These are phyloP conservation scores for Anser brachyrhynchus DNA, from an alignment of 2,113 vertebrate genomes.

Conservation along the genomic window DNA sequence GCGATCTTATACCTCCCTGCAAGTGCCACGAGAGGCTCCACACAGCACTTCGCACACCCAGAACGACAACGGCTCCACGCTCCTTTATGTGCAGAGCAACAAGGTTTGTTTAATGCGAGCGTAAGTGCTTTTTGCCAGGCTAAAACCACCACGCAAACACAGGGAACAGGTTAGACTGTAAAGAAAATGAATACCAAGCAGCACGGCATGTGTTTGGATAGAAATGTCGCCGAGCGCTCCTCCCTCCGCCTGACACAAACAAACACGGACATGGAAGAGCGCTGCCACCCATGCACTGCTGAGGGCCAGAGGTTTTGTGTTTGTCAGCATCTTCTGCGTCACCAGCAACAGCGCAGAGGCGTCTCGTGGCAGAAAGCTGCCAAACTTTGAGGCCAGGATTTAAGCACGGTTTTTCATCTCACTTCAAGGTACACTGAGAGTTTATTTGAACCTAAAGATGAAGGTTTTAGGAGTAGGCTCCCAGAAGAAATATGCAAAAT, in stretches of 20 bases:
- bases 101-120: neutral
- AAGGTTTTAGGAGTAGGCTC: neutral
- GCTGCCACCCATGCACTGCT: neutral
- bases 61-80: neutral
- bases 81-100: neutral
- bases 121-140: neutral
- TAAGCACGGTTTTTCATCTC: neutral
- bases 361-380: accelerated
- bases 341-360: neutral
- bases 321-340: neutral
- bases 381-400: neutral
- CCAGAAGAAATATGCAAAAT: neutral
- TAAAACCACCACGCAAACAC: conserved; percentile 21
- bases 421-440: neutral
- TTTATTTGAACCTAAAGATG: neutral
- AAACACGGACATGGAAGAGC: neutral
- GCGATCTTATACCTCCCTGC: neutral
- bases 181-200: conserved; percentile 38
- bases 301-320: neutral
- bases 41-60: neutral
- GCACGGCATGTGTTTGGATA: neutral
- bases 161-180: conserved; percentile 63
- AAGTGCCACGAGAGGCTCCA: neutral
- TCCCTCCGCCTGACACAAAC: conserved; percentile 41
- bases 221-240: neutral